Conservation (phyloP, 2,888 invertebrate species). For the Venusia cambrica region DNA sequence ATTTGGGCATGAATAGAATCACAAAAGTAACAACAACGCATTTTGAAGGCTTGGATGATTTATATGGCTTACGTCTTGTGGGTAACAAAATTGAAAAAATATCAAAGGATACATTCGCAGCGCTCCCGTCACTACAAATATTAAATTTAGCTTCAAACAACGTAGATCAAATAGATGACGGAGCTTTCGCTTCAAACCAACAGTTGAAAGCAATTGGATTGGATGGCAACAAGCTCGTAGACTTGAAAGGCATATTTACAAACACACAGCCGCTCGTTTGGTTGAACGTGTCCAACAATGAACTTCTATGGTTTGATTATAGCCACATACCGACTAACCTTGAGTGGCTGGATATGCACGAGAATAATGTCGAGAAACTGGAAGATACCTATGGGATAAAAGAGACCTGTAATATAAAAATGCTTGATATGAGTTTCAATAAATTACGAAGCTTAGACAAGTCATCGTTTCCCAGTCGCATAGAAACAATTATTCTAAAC, state of each 20-base stretch:
- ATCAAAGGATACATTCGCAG: constrained; percentile 87
- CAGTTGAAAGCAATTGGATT: constrained; percentile 88
- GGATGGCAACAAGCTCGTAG: constrained; percentile 89
- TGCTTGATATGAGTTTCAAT: constrained; percentile 89
- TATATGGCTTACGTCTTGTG: constrained; percentile 88
- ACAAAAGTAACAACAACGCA: constrained; percentile 85
- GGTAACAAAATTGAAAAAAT: constrained; percentile 90
- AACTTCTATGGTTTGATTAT: constrained; percentile 89
- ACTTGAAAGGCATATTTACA: constrained; percentile 89
- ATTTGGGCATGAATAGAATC: constrained; percentile 91
- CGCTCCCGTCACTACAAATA: constrained; percentile 86
- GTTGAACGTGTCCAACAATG: constrained; percentile 91
- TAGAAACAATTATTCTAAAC: constrained; percentile 86
- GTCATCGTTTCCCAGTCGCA: constrained; percentile 86
- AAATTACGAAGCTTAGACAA: constrained; percentile 85
- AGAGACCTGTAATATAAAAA: constrained; percentile 85
- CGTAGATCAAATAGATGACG: constrained; percentile 88
- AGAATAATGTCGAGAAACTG: constrained; percentile 88
- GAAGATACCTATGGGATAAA: constrained; percentile 87
- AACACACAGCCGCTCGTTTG: constrained; percentile 87
- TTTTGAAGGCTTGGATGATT: constrained; percentile 86
- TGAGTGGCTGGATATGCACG: constrained; percentile 91
- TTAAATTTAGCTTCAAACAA: constrained; percentile 90
- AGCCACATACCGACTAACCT: constrained; percentile 87
- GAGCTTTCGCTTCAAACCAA: constrained; percentile 87